phyloP scores from a whole-genome alignment of 2,888 invertebrate genomes.

The Dendrolimus houi region DNA sequence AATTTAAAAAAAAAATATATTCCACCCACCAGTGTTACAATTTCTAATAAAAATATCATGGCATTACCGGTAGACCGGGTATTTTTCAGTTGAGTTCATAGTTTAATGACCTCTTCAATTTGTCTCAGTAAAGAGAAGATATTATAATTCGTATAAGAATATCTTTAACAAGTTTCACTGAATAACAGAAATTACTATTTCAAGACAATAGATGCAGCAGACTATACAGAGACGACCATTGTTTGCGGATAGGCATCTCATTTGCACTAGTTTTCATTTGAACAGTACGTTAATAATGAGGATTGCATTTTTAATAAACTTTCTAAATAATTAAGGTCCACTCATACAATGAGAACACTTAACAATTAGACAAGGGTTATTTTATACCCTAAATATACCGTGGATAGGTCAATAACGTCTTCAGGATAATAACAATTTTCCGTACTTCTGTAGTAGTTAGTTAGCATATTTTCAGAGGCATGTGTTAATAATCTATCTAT shows the following conservation, averaged over 20 bases:
- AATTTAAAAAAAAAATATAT: too few relatives aligned
- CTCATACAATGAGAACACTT: too few relatives aligned
- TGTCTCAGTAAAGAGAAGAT: neutral
- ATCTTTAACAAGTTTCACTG: neutral
- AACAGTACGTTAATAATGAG: neutral
- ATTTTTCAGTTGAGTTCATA: neutral
- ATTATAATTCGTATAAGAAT: neutral
- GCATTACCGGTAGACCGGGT: too few relatives aligned
- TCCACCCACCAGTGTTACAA: too few relatives aligned
- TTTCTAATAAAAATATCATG: too few relatives aligned
- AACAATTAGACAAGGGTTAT: slow-evolving; percentile 2
- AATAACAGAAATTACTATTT: neutral
- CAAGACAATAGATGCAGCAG: neutral
- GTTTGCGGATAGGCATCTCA: neutral
- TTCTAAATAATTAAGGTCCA: slow-evolving; percentile 7
- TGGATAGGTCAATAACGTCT: too few relatives aligned
- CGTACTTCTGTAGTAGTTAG: too few relatives aligned
- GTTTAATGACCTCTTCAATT: neutral
- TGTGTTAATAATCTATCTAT: too few relatives aligned
- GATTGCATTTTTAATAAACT: too few relatives aligned
- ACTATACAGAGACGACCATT: neutral
- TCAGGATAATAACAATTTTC: too few relatives aligned
- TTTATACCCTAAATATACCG: too few relatives aligned
- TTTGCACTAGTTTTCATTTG: neutral
- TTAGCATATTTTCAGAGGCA: too few relatives aligned